Evolutionary conservation across 2,797 vertebrate genomes (phyloP).

Genomic region (Gastrophryne carolinensis): DNA sequence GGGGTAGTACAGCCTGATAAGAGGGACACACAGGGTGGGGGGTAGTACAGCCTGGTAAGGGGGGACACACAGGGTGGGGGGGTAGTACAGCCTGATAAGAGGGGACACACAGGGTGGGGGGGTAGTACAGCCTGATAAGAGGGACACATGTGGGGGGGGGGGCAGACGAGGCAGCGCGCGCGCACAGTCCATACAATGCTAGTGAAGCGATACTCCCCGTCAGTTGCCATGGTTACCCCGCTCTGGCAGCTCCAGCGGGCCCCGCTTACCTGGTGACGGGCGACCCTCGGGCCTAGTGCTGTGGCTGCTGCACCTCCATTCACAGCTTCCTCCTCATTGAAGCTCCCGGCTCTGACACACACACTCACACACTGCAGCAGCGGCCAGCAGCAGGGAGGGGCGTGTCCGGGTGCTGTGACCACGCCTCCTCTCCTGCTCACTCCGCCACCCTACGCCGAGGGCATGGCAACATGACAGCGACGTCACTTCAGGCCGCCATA

Average conservation of each 20-base stretch:
- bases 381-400: neutral
- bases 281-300: constrained; percentile 32
- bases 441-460: neutral
- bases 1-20: neutral
- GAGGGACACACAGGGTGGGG: neutral
- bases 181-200: too few species aligned
- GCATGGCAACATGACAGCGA: neutral
- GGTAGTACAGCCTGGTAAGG: neutral
- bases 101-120: neutral
- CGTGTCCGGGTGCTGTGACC: neutral
- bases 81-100: neutral
- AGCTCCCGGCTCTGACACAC: constrained; percentile 50
- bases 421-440: neutral
- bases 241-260: too few species aligned
- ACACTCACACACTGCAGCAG: constrained; percentile 40
- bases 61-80: neutral
- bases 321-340: constrained; percentile 49
- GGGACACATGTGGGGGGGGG: neutral
- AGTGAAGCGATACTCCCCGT: too few species aligned
- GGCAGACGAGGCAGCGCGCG: neutral
- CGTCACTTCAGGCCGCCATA: neutral
- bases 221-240: too few species aligned
- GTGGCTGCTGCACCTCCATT: constrained; percentile 31
- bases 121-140: neutral
- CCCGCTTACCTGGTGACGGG: constrained; percentile 26